Base-by-base conservation (phyloP, 2,113 vertebrate genomes). In the Origma solitaria region DNA sequence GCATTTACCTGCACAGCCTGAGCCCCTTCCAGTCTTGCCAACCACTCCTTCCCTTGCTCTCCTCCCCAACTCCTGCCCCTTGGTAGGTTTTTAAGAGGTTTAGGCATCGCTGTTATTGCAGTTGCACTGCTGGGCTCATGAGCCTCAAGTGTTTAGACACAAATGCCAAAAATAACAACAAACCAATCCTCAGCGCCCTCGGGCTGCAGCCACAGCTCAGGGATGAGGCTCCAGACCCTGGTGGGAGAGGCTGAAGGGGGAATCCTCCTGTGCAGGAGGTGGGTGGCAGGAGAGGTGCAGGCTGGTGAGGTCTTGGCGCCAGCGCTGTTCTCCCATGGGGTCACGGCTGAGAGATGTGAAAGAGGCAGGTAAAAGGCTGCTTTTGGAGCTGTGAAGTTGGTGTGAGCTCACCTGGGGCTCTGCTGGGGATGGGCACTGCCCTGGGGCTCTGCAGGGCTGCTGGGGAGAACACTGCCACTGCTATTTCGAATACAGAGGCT, bases 221-320 rank as follows among this genome's bases (percentile, higher is more conserved):
- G 2, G 1, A 37, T 0, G 15, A 35, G 47, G 45, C 44, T 82
- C 53, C 79, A 91, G 56, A 33, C 47, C 22, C 40, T 1, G 3
- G 12, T 21, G n/a, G 9, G 37, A 72, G 47, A 62, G 33, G 69
- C 12, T 2, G 1, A 23, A 69, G 15, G 20, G 24, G 28, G 22
- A 45, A 8, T 22, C 10, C 42, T 50, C 30, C 66, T 22, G 11
- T 15, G 57, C 54, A 33, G 66, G 27, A 79, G 40, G 22, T 2
- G 19, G 38, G 70, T 15, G 31, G 9, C 17, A 58, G 72, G 53
- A 0, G 1, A 64, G 57, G 44, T 15, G 16, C 2, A 2, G 25
- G 0, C 0, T 16, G 37, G 3, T 3, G 3, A 81, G 54, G 15
- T 24, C 40, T 64, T 40, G 69, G 87, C 7, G 2, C 31, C 57